Evolutionary conservation across 2,113 vertebrate genomes (phyloP), one percentile per base, ranked within the genome.

Genomic region (Archilochus colubris): DNA sequence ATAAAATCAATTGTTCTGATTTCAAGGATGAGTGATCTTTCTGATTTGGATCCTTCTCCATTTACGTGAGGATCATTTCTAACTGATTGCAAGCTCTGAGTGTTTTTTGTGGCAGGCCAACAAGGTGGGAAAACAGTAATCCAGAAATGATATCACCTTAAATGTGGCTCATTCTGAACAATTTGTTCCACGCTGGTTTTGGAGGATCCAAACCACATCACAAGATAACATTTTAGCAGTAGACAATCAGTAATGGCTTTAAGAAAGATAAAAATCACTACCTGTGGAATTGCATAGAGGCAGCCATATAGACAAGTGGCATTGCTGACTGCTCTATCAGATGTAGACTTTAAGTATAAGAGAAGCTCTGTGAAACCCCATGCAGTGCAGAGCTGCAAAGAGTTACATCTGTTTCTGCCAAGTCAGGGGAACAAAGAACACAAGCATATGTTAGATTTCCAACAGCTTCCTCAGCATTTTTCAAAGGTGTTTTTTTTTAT

Each of bases 11-110:
- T 93, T 77, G 38, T 66, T 31, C 31, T 57, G 62, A 90, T 92
- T 97, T 97, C 76, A 95, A 91, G 93, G 86, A 88, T 66, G 82
- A 92, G 27, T 73, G 33, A 55, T 48, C 73, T 94, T 84, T 84
- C 51, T 82, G 66, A 77, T 85, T 44, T 74, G 25, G 78, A 59
- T 84, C 57, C 63, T 55, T 79, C 55, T 86, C 58, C 50, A 68
- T 53, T 91, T 86, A 76, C 3, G 2, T 54, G 27, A 88, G 46
- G 40, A 79, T 83, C 38, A n/a, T 75, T 92, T 91, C 38, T 67
- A 80, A 74, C 24, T n/a, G 30, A 82, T 78, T 86, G 15, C 21
- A 58, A 44, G 23, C 59, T 92, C 74, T 82, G 16, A 30, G 19
- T 48, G 12, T 0, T 83, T 86, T 75, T 75, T 54, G 24, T 55